Conservation (phyloP, 1,140 invertebrate species). For the Druon quercuslanigerum region DNA sequence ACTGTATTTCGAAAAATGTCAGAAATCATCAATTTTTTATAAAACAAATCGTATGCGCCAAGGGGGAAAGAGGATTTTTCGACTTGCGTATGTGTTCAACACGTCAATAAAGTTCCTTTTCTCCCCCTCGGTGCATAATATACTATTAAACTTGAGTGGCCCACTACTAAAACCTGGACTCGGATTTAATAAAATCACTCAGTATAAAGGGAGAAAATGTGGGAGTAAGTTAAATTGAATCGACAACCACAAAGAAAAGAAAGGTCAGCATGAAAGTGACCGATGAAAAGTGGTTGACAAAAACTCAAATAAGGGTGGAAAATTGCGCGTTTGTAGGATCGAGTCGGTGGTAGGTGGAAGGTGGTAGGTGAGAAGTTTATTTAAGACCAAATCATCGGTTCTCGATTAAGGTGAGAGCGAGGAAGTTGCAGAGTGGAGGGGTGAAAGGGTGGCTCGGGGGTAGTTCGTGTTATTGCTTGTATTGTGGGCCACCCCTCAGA, state of each 20-base stretch:
- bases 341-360: constrained; percentile 53
- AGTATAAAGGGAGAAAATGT: not conserved
- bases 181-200: too few species aligned
- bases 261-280: not conserved
- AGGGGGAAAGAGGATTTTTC: too few species aligned
- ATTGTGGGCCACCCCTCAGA: constrained; percentile 41
- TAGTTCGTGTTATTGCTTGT: constrained; percentile 45
- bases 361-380: constrained; percentile 58
- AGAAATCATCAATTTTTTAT: too few species aligned
- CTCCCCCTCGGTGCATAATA: too few species aligned
- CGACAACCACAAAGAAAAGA: not conserved
- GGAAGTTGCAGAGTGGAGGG: constrained; percentile 39
- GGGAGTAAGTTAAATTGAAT: constrained; percentile 34
- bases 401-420: constrained; percentile 56
- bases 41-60: too few species aligned
- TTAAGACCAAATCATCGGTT: constrained; percentile 60
- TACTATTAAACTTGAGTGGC: too few species aligned
- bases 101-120: too few species aligned
- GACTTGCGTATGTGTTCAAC: too few species aligned
- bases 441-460: constrained; percentile 30
- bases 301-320: constrained; percentile 12
- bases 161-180: too few species aligned
- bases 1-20: too few species aligned
- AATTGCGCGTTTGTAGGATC: constrained; percentile 35
- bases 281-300: constrained; percentile 6